These are phyloP conservation scores for Plusia festucae DNA, from an alignment of 2,888 invertebrate species.

Conservation along the genomic window DNA sequence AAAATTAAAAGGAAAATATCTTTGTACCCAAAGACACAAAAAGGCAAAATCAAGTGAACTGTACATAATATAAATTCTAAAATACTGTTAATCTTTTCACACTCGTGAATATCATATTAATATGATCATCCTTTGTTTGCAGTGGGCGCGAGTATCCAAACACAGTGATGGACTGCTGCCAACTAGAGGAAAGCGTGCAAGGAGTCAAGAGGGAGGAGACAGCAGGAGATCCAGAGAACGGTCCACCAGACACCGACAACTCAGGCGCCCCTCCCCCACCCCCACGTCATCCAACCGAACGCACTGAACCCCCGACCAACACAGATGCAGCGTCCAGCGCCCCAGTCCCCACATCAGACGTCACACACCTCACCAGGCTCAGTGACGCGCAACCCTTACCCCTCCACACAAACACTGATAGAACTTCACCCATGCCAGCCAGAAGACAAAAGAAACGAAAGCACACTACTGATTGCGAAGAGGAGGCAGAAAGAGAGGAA, in stretches of 20 bases:
- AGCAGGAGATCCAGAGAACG: conserved; percentile 95
- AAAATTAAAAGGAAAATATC: too few species aligned
- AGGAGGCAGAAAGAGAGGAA: conserved; percentile 83
- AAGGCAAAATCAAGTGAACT: too few species aligned
- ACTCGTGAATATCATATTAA: too few species aligned
- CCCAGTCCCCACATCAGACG: conserved; percentile 81
- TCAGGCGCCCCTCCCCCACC: conserved; percentile 80
- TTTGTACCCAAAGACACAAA: too few species aligned
- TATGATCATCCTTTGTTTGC: conserved; percentile 65
- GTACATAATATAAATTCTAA: too few species aligned
- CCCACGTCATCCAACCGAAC: conserved; percentile 78
- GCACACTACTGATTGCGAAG: conserved; percentile 83
- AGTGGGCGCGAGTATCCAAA: conserved; percentile 97
- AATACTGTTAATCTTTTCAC: conserved; percentile 1
- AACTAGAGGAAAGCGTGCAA: conserved; percentile 95
- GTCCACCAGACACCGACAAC: conserved; percentile 95
- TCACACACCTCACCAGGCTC: conserved; percentile 83
- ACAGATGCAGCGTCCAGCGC: conserved; percentile 81
- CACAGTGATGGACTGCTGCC: conserved; percentile 98
- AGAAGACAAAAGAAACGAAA: conserved; percentile 89
- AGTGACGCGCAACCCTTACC: conserved; percentile 82
- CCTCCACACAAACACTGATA: conserved; percentile 79
- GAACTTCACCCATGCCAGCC: conserved; percentile 90
- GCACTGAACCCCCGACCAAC: conserved; percentile 81
- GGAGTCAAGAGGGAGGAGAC: conserved; percentile 96